These are phyloP conservation scores for Rhynchomys soricoides DNA, from an alignment of 2,113 vertebrate genomes.

Conservation along the genomic window DNA sequence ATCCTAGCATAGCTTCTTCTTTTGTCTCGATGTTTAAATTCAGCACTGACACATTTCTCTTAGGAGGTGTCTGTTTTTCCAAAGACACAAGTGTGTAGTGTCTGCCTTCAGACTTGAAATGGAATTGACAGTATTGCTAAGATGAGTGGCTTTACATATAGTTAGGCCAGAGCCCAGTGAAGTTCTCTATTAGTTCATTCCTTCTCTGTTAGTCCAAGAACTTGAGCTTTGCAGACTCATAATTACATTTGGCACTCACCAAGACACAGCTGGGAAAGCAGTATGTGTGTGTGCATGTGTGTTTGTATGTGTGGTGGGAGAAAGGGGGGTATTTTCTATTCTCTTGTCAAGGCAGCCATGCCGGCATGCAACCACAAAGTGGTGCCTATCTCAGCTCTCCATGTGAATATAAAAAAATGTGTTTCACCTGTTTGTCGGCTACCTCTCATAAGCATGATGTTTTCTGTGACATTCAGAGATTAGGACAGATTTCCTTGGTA, in stretches of 20 bases:
- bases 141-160: not conserved
- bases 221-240: constrained; percentile 44
- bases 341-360: constrained; percentile 13
- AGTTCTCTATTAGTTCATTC: constrained; percentile 39
- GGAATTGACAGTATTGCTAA: not conserved
- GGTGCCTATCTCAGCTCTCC: not conserved
- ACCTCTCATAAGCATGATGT: constrained; percentile 26
- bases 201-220: constrained; percentile 29
- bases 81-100: constrained; percentile 14
- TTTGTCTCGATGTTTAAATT: constrained; percentile 22
- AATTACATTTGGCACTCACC: constrained; percentile 54
- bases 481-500: constrained; percentile 33
- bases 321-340: not conserved
- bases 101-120: not conserved
- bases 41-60: not conserved
- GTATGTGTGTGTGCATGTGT: not conserved
- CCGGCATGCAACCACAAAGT: not conserved
- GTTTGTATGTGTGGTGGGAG: not conserved
- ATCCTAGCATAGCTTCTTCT: not conserved
- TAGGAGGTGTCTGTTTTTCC: not conserved
- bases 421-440: constrained; percentile 50
- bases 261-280: constrained; percentile 38
- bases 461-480: constrained; percentile 3
- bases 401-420: constrained; percentile 43
- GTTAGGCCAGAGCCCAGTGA: not conserved